Conservation (phyloP, 2,113 vertebrate species). For the Ictidomys tridecemlineatus region DNA sequence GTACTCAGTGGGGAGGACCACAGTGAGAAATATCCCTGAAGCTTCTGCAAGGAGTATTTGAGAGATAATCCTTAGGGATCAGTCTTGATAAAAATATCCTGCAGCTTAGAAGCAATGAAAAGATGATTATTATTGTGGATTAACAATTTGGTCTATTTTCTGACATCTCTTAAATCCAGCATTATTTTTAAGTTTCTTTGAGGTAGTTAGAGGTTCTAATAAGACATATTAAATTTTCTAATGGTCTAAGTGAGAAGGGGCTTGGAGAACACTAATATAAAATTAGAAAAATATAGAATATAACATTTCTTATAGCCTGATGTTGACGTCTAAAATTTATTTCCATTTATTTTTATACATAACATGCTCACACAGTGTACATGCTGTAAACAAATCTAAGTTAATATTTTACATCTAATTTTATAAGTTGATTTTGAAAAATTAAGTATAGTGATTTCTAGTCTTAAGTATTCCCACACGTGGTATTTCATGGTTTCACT, state of each 20-base stretch:
- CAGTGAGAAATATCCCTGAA: background rate
- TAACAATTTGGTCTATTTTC: background rate
- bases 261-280: background rate
- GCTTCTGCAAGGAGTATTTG: background rate
- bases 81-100: background rate
- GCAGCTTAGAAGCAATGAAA: background rate
- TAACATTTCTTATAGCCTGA: background rate
- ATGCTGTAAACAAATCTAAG: background rate
- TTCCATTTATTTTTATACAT: background rate
- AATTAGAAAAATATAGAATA: conserved; percentile 1
- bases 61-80: background rate
- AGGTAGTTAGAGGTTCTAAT: background rate
- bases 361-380: background rate
- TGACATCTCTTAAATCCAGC: background rate
- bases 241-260: background rate
- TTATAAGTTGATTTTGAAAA: conserved; percentile 14
- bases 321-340: background rate
- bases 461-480: background rate
- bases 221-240: background rate
- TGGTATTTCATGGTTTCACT: background rate
- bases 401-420: background rate
- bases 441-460: background rate
- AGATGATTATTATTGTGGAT: background rate
- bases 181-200: conserved; percentile 14
- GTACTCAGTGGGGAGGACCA: fast-evolving